Evolutionary conservation across 2,797 vertebrate genomes (phyloP), one percentile per base, ranked within the genome.

Genomic region (Fratercula arctica): DNA sequence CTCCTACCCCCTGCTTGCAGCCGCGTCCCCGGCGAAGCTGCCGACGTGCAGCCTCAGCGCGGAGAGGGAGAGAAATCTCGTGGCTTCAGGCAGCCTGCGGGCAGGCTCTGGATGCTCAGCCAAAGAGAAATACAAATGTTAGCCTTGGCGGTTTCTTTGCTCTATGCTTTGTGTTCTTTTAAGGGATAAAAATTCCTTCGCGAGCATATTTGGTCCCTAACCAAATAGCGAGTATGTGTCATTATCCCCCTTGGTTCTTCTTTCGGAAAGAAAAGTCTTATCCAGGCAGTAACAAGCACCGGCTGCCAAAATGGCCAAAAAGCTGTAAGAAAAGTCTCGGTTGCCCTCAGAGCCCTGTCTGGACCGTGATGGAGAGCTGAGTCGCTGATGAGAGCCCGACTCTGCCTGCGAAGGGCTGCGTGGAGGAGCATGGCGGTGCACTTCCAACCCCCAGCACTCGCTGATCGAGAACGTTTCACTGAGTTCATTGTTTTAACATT

Each of bases 1-100:
- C 41, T 88, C n/a, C 68, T 14, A 0, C 19, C 35, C 33, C 0
- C 0, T 1, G 41, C 29, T 76, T 63, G 4, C 59, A 61, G 80
- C 66, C 2, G 0, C 1, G 16, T 48, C 57, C 76, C 20, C 56
- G 39, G 72, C 51, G 35, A 14, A 43, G 76, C 15, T 72, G 50
- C 45, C 9, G 73, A 5, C 0, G 1, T 3, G 76, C 25, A 16
- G 39, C 60, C 33, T 56, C 26, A 0, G 14, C 21, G 37, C 26
- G 18, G 56, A 31, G 53, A 51, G 50, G 51, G 24, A 41, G 7
- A 1, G 2, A 76, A 66, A n/a, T 8, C 28, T 53, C 0, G 0
- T 70, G 69, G 45, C 68, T 90, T 61, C 39, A 57, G 45, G 61
- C 68, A 46, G 50, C 1, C 53, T 68, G 72, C 29, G 60, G 39